Evolutionary conservation across 2,113 vertebrate genomes (phyloP).

Genomic region (Dromaius novaehollandiae): DNA sequence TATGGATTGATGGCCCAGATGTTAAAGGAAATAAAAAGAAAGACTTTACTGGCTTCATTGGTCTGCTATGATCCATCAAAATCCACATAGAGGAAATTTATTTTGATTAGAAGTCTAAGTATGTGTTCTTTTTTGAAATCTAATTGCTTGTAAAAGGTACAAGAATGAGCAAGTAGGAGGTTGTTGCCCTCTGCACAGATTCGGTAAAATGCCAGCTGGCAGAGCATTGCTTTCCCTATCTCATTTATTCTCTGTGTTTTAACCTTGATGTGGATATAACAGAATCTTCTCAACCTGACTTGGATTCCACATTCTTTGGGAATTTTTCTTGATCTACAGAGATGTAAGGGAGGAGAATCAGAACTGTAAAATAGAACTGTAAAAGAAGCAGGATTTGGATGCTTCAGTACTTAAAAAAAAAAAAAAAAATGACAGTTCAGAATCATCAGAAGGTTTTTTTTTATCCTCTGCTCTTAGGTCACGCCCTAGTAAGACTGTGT

Average conservation of each 20-base stretch:
- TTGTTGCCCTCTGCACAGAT: background rate
- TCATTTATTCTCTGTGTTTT: background rate
- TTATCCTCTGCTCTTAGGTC: background rate
- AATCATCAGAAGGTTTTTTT: background rate
- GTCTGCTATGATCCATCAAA: background rate
- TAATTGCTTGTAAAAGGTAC: background rate
- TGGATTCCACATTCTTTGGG: background rate
- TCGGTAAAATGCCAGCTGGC: constrained; percentile 1
- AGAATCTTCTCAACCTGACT: background rate
- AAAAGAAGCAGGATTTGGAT: background rate
- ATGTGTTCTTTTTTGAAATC: background rate
- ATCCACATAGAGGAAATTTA: background rate
- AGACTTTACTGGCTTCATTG: background rate
- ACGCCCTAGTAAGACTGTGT: background rate
- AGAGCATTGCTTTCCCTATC: background rate
- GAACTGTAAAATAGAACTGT: background rate
- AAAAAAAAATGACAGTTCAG: background rate
- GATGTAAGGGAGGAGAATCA: background rate
- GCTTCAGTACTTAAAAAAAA: background rate
- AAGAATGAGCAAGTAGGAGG: background rate
- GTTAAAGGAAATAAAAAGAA: background rate
- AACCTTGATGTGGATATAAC: background rate
- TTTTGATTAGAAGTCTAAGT: background rate
- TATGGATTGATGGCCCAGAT: background rate
- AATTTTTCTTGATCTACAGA: background rate